Evolutionary conservation across 2,888 invertebrate genomes (phyloP).

Genomic region (Macrosiphum euphorbiae): DNA sequence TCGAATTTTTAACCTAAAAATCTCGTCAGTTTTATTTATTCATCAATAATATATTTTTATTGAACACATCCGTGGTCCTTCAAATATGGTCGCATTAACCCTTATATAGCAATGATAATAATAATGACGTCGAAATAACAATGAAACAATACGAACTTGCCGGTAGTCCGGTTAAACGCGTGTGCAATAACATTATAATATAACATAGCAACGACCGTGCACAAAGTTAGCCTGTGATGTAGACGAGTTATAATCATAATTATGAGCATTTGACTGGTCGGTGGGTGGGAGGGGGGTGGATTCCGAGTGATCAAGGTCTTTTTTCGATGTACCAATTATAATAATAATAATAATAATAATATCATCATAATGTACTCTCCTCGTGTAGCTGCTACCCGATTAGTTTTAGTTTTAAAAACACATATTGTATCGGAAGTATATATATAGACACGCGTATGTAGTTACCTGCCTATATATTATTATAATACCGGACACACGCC

Average conservation of each 20-base stretch:
- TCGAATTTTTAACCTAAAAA: neutral
- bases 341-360: neutral
- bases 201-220: neutral
- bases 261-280: neutral
- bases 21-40: neutral
- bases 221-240: neutral
- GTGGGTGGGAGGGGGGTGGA: neutral
- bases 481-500: neutral
- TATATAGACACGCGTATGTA: neutral
- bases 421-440: neutral
- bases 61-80: neutral
- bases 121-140: neutral
- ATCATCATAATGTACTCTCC: neutral
- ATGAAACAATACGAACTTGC: neutral
- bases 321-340: conserved; percentile 20
- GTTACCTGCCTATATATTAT: neutral
- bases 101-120: neutral
- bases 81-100: neutral
- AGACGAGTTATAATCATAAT: neutral
- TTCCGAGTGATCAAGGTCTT: conserved; percentile 20
- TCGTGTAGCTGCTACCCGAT: neutral
- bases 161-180: conserved; percentile 16
- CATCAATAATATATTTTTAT: neutral
- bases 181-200: neutral
- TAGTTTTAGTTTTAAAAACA: neutral